phyloP scores from a whole-genome alignment of 2,888 invertebrate genomes.

The Punctoribates punctum region DNA sequence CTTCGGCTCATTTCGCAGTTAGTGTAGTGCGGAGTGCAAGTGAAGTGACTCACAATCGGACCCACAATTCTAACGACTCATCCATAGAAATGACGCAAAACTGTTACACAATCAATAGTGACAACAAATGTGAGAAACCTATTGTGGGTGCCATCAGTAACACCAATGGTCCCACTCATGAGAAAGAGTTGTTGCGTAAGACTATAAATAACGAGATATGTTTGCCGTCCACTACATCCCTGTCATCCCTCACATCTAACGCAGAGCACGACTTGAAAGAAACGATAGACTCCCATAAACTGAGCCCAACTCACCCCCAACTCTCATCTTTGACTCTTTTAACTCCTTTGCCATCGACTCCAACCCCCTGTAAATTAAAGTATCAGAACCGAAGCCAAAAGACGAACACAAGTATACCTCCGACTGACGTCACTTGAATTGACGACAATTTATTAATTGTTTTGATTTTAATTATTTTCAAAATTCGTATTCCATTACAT shows the following conservation, averaged over 20 bases:
- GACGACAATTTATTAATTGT: neutral
- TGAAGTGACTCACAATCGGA: conserved; percentile 29
- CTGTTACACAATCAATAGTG: neutral
- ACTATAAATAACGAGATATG: conserved; percentile 1
- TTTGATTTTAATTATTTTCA: neutral
- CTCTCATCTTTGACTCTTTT: neutral
- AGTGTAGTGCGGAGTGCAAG: conserved; percentile 51
- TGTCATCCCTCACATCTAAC: neutral
- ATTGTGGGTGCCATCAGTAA: neutral
- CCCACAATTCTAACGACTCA: neutral
- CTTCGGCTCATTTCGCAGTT: conserved; percentile 54
- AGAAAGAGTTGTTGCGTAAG: conserved; percentile 1
- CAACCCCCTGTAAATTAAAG: neutral
- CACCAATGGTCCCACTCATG: conserved; percentile 20
- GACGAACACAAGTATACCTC: conserved; percentile 24
- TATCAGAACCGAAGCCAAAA: conserved; percentile 29
- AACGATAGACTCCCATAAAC: neutral
- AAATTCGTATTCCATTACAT: neutral
- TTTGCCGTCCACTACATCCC: conserved; percentile 22
- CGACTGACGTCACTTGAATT: conserved; percentile 30
- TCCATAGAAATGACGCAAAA: neutral
- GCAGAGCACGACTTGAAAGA: neutral
- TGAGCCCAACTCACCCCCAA: neutral
- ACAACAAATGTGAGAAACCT: neutral
- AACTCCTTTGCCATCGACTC: neutral